These are phyloP conservation scores for Heteropelma amictum DNA, from an alignment of 2,888 invertebrate species.

Conservation along the genomic window DNA sequence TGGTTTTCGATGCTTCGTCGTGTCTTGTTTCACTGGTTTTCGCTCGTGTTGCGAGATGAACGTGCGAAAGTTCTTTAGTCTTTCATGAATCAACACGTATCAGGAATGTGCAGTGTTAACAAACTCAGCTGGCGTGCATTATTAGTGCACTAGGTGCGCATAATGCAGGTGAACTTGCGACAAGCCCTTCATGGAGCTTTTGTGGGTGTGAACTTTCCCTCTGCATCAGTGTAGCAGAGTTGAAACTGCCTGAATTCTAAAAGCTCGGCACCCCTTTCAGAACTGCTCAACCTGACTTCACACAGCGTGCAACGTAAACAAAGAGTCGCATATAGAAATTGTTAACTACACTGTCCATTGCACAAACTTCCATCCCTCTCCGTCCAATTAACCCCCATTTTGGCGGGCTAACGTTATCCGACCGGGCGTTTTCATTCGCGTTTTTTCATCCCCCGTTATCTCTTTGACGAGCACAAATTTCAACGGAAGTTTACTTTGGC, in stretches of 20 bases:
- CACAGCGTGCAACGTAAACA: neutral
- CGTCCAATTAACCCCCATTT: neutral
- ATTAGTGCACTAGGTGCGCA: too few relatives aligned
- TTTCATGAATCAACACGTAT: too few relatives aligned
- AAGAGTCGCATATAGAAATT: neutral
- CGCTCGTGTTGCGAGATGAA: too few relatives aligned
- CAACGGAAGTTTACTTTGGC: too few relatives aligned
- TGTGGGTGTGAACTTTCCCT: constrained; percentile 52
- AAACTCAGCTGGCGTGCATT: too few relatives aligned
- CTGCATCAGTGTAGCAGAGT: neutral
- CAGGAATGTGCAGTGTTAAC: too few relatives aligned
- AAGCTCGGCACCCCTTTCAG: neutral
- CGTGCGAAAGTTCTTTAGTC: too few relatives aligned
- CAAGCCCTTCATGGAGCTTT: constrained; percentile 56
- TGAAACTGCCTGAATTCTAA: neutral
- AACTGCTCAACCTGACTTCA: neutral
- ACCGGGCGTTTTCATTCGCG: constrained; percentile 11
- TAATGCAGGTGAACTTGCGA: constrained; percentile 62
- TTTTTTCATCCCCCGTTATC: neutral
- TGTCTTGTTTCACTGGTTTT: too few relatives aligned
- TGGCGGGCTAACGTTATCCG: neutral
- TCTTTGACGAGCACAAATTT: neutral
- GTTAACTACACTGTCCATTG: neutral
- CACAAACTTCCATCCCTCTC: neutral
- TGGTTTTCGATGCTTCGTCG: too few relatives aligned